Evolutionary conservation across 1,140 invertebrate genomes (phyloP).

Genomic region (Lordiphosa clarofinis): DNA sequence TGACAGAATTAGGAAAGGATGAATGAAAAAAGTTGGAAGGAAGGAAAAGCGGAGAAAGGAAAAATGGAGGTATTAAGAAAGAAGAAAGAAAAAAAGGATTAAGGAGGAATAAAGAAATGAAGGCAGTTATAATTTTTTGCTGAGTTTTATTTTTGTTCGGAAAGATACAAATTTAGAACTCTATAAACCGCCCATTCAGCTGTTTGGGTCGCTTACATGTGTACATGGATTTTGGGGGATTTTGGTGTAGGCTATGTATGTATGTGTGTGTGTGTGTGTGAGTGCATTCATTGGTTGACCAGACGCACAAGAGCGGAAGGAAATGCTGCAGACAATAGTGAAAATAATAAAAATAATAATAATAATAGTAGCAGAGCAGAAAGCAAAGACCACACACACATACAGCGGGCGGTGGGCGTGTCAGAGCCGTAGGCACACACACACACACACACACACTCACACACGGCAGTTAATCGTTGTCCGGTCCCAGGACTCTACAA

Average conservation of each 20-base stretch:
- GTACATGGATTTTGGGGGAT: slow-evolving; percentile 37
- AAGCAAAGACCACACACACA: slow-evolving; percentile 4
- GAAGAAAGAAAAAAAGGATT: no score
- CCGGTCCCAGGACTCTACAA: slow-evolving; percentile 13
- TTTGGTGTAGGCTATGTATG: slow-evolving; percentile 21
- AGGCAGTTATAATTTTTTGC: no score
- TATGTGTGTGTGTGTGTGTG: slow-evolving; percentile 4
- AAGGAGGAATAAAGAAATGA: no score
- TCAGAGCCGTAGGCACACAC: neutral
- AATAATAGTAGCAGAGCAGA: slow-evolving; percentile 22
- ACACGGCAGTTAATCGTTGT: slow-evolving; percentile 38
- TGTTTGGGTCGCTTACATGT: slow-evolving; percentile 30
- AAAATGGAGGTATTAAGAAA: no score
- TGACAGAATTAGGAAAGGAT: no score
- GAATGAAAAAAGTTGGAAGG: no score
- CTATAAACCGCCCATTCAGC: neutral
- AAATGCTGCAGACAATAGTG: slow-evolving; percentile 57
- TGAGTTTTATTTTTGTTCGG: no score
- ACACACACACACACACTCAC: slow-evolving; percentile 4
- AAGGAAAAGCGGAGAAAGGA: no score
- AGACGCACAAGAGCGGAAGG: slow-evolving; percentile 33
- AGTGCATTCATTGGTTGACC: slow-evolving; percentile 43
- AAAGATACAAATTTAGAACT: no score
- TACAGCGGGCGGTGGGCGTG: slow-evolving; percentile 1
- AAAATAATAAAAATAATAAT: slow-evolving; percentile 59